Evolutionary conservation across 1,140 invertebrate species (phyloP).

Genomic region (Diachasmimorpha longicaudata): DNA sequence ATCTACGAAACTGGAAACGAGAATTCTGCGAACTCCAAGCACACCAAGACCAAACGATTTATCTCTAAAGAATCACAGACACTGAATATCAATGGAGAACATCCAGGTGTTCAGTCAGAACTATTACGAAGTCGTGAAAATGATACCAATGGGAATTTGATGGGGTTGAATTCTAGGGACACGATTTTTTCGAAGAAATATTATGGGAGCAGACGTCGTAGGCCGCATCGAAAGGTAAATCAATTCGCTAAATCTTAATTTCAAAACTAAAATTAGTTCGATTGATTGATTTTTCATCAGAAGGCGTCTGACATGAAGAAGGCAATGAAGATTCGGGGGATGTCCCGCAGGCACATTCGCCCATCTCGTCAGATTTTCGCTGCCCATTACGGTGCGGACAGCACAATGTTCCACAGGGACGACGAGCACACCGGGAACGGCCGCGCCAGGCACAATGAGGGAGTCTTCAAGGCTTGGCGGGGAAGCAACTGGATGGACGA

Average conservation of each 20-base stretch:
- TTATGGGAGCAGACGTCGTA: conserved; percentile 1
- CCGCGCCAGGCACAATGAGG: conserved; percentile 57
- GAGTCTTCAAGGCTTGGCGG: conserved; percentile 63
- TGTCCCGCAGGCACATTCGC: conserved; percentile 38
- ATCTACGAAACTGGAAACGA: conserved; percentile 28
- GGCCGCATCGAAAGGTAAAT: neutral
- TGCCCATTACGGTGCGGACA: conserved; percentile 51
- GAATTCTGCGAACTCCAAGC: neutral
- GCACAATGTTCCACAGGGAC: conserved; percentile 33
- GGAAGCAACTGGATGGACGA: conserved; percentile 59
- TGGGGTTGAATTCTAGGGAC: neutral
- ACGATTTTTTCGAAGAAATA: conserved; percentile 35
- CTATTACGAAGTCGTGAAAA: neutral
- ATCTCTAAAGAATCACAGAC: conserved; percentile 13
- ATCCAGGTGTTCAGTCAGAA: no score
- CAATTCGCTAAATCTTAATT: no score
- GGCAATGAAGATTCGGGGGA: conserved; percentile 29
- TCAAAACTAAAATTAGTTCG: no score
- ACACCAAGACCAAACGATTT: conserved; percentile 12
- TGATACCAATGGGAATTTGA: neutral
- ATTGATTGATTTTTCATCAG: neutral
- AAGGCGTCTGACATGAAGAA: conserved; percentile 31
- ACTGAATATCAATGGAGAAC: neutral
- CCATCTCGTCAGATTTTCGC: conserved; percentile 42
- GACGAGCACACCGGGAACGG: conserved; percentile 61